These are phyloP conservation scores for Parazoanthus darwini DNA, from an alignment of 92 coral and sea anemone genomes.

Conservation along the genomic window DNA sequence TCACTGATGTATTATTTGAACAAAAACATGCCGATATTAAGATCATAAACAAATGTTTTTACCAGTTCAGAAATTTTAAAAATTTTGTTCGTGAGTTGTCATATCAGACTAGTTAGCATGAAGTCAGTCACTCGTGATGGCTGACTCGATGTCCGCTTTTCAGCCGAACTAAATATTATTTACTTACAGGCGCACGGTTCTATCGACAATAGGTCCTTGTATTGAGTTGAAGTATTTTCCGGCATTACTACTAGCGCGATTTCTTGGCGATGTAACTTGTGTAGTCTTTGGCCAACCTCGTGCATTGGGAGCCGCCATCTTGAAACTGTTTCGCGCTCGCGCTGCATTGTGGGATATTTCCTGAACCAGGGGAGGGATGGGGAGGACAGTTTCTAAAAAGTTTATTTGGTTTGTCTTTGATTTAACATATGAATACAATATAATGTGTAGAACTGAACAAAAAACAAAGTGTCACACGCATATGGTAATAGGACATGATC, in stretches of 20 bases:
- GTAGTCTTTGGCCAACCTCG: slow-evolving; percentile 78
- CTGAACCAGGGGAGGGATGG: background rate
- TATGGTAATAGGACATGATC: too few species aligned
- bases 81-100: too few species aligned
- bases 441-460: too few species aligned
- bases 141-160: too few species aligned
- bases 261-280: slow-evolving; percentile 58
- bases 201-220: slow-evolving; percentile 76
- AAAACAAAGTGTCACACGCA: too few species aligned
- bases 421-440: too few species aligned
- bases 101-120: background rate
- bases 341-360: slow-evolving; percentile 3
- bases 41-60: too few species aligned
- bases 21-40: too few species aligned
- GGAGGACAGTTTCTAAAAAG: background rate
- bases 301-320: slow-evolving; percentile 85
- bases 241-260: slow-evolving; percentile 83
- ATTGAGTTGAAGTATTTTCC: slow-evolving; percentile 72
- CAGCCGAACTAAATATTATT: background rate
- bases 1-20: too few species aligned
- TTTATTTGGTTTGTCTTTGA: too few species aligned
- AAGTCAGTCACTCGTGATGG: background rate
- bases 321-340: slow-evolving; percentile 39
- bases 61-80: too few species aligned
- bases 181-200: slow-evolving; percentile 89